These are phyloP conservation scores for Phocoena sinus DNA, from an alignment of 2,113 vertebrate species.

Conservation along the genomic window DNA sequence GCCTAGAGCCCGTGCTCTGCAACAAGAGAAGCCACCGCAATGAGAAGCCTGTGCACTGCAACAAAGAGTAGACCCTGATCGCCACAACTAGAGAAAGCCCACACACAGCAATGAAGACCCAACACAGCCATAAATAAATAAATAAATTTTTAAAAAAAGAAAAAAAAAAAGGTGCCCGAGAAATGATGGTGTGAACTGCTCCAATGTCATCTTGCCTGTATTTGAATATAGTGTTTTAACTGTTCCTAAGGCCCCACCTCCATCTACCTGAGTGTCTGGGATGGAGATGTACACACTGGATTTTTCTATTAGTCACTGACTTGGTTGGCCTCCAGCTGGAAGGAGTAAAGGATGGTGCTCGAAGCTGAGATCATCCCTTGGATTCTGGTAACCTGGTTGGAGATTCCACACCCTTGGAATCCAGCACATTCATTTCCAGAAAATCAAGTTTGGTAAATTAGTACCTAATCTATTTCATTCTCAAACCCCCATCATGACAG, in stretches of 20 bases:
- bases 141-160: too few relatives aligned
- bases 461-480: not conserved
- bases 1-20: too few relatives aligned
- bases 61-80: fast-evolving
- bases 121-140: too few relatives aligned
- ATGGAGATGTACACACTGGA: too few relatives aligned
- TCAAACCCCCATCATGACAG: not conserved
- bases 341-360: not conserved
- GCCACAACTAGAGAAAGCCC: too few relatives aligned
- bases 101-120: too few relatives aligned
- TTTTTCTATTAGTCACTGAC: not conserved
- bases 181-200: not conserved
- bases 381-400: not conserved
- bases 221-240: not conserved
- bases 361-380: not conserved
- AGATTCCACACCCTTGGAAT: not conserved
- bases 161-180: not conserved
- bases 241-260: not conserved
- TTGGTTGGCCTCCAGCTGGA: not conserved
- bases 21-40: too few relatives aligned
- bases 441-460: not conserved
- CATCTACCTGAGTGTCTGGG: not conserved
- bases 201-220: not conserved
- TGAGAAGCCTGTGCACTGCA: too few relatives aligned
- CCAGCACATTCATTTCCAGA: not conserved